Evolutionary conservation across 2,797 vertebrate genomes (phyloP), one percentile per base, ranked within the genome.

Genomic region (Acrossocheilus wenchowensis): DNA sequence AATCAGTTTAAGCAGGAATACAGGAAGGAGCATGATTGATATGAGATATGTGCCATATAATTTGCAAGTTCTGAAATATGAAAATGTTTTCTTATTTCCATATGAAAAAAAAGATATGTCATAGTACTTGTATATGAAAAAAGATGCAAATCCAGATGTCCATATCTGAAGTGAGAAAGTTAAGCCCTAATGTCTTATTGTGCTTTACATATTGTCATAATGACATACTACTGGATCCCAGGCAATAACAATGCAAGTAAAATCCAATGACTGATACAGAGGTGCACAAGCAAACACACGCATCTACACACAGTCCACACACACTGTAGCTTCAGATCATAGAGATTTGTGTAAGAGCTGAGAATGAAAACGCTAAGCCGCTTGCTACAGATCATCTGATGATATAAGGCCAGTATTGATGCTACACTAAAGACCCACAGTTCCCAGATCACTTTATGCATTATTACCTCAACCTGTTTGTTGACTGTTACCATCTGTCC

Each of bases 391-490:
- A 69, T 78, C 23, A 30, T 83, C 54, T 68, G 41, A 68, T 41
- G 23, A 78, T 39, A 68, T 82, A 23, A 69, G 66, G 41, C 6
- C 0, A 2, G 2, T 50, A 50, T 39, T 39, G 30, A 57, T 72
- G 50, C 17, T 39, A 36, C 17, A 30, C 30, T 30, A 30, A 30
- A 30, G 30, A 2, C 30, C 30, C 30, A 74, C 54, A 60, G 82
- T 60, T 50, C 12, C 57, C 30, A 62, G 62, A 79, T 78, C n/a
- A 34, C 26, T 71, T 36, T 34, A 39, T 41, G 5, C 34, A 9
- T 69, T 78, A 15, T 48, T 45, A 26, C 52, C 26, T 52, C 8
- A 80, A 72, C 66, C 68, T 85, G 78, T 72, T 64, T 78, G 64
- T 84, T 78, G 26, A 66, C 71, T 43, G 14, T 39, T 10, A 48